phyloP scores from a whole-genome alignment of 2,888 invertebrate genomes.

The Diaprepes abbreviatus region DNA sequence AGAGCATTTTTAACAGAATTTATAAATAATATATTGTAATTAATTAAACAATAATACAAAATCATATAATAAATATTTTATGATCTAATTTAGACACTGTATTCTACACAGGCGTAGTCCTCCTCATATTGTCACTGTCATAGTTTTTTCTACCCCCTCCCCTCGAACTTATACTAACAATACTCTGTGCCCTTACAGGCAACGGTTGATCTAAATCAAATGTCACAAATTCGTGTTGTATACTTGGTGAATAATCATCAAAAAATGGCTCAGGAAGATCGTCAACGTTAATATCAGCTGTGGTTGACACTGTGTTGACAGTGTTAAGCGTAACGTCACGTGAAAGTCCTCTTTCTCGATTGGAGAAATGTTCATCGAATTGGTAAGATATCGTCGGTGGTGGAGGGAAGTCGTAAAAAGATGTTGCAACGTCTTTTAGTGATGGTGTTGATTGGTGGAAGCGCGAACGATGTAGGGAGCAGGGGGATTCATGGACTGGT shows the following conservation, averaged over 20 bases:
- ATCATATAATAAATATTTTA: too few relatives aligned
- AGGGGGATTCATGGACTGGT: conserved; percentile 68
- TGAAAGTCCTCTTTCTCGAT: conserved; percentile 53
- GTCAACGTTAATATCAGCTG: conserved; percentile 71
- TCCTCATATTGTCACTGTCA: conserved; percentile 69
- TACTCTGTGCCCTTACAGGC: conserved; percentile 64
- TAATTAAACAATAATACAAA: too few relatives aligned
- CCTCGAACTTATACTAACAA: conserved; percentile 61
- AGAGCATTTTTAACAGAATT: too few relatives aligned
- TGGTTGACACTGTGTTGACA: conserved; percentile 69
- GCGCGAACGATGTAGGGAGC: conserved; percentile 71
- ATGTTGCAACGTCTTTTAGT: conserved; percentile 72
- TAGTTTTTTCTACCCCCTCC: conserved; percentile 67
- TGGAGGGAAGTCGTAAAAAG: conserved; percentile 77
- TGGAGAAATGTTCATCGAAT: conserved; percentile 67
- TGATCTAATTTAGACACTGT: conserved; percentile 33
- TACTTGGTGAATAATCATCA: conserved; percentile 72
- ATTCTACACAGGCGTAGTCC: conserved; percentile 73
- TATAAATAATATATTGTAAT: too few relatives aligned
- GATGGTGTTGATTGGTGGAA: conserved; percentile 69
- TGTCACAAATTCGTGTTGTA: conserved; percentile 77
- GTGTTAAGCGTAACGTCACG: conserved; percentile 76
- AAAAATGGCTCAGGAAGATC: conserved; percentile 62
- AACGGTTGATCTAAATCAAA: conserved; percentile 76
- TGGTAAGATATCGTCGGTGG: conserved; percentile 76